Percentiles rank a stretch among this genome's conserved stretches.
Evolutionary conservation across 2,888 invertebrate species (phyloP).

Genomic region (Epistrophe eligans): DNA sequence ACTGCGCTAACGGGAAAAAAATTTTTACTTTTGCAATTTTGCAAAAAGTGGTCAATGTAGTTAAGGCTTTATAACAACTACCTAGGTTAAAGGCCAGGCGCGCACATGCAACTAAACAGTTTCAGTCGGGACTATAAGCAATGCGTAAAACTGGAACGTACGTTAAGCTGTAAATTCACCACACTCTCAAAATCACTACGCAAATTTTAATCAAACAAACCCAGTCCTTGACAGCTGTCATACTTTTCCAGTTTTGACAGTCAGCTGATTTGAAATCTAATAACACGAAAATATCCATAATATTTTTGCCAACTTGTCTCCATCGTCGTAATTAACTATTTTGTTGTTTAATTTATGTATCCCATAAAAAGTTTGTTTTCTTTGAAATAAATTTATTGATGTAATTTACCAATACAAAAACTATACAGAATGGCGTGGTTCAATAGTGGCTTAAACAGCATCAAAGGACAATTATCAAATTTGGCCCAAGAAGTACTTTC

Average conservation of each 20-base stretch:
- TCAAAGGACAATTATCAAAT: constrained; percentile 94
- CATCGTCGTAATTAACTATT: constrained; percentile 52
- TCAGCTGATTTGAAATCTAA: constrained; percentile 62
- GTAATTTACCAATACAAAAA: constrained; percentile 43
- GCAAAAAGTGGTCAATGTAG: no score
- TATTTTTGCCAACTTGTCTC: constrained; percentile 75
- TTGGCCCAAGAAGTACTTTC: constrained; percentile 95
- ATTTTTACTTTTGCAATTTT: no score
- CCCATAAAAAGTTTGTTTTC: constrained; percentile 39
- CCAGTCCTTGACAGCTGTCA: constrained; percentile 30
- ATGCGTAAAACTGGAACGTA: no score
- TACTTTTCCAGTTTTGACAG: constrained; percentile 49
- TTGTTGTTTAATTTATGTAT: constrained; percentile 67
- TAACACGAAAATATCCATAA: constrained; percentile 66
- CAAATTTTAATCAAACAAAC: constrained; percentile 30
- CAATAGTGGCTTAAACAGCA: constrained; percentile 85
- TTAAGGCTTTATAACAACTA: no score
- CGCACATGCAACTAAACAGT: no score
- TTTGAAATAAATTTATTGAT: constrained; percentile 25
- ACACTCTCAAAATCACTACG: background rate
- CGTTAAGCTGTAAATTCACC: no score
- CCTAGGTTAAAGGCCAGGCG: no score
- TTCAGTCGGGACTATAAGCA: no score
- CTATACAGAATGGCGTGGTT: constrained; percentile 87
- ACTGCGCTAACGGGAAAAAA: no score